phyloP scores from a whole-genome alignment of 2,113 vertebrate species.

The Cyanoramphus novaezelandiae region DNA sequence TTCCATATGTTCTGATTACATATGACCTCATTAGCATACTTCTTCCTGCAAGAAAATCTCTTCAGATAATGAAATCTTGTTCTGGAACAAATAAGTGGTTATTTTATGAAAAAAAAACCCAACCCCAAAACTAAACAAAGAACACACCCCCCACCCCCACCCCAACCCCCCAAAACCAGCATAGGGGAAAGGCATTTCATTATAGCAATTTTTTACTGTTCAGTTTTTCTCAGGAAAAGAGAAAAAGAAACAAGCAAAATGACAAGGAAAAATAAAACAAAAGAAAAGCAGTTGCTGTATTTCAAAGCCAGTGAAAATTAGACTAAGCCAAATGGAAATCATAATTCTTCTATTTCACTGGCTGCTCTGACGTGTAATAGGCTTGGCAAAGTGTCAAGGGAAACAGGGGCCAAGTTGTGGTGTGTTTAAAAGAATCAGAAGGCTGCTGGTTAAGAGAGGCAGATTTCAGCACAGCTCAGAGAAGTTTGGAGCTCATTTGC shows the following conservation, averaged over 20 bases:
- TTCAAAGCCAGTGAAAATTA: conserved; percentile 75
- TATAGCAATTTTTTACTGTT: not conserved
- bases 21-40: conserved; percentile 34
- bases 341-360: conserved; percentile 71
- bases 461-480: conserved; percentile 33
- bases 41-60: not conserved
- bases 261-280: conserved; percentile 15
- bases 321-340: conserved; percentile 77
- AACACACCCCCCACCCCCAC: no score
- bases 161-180: not conserved
- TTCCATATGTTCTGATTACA: conserved; percentile 54
- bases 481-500: not conserved
- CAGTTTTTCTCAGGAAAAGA: not conserved
- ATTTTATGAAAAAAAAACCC: not conserved
- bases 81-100: not conserved
- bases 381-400: conserved; percentile 73
- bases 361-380: conserved; percentile 72
- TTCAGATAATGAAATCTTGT: conserved; percentile 51
- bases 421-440: conserved; percentile 59
- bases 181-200: not conserved
- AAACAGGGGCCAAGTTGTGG: conserved; percentile 49
- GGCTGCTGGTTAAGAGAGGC: not conserved
- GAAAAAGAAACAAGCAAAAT: not conserved
- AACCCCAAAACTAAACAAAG: not conserved
- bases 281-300: conserved; percentile 59